Conservation (phyloP, 2,888 invertebrate species). For the Drosophila maculinotata region DNA sequence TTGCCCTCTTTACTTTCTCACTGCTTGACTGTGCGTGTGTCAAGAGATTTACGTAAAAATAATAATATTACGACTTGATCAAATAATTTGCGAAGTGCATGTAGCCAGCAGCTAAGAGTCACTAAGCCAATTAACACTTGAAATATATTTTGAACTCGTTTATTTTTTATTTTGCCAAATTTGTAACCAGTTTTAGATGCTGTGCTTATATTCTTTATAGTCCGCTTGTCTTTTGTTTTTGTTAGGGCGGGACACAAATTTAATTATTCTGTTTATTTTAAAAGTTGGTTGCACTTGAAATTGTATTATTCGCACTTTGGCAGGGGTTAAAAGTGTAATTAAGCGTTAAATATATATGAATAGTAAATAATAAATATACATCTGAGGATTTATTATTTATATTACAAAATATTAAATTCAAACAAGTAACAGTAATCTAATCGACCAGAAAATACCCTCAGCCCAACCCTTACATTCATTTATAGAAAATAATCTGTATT, state of each 20-base stretch:
- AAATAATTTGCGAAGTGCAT: constrained; percentile 29
- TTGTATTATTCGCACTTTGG: background rate
- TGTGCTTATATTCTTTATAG: background rate
- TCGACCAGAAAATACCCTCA: no score
- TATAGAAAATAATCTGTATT: no score
- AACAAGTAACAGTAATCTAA: background rate
- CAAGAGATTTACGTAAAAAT: constrained; percentile 12
- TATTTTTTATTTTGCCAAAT: background rate
- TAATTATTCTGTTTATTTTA: constrained; percentile 36
- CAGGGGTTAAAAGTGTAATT: constrained; percentile 2
- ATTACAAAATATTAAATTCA: background rate
- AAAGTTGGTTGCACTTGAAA: constrained; percentile 26
- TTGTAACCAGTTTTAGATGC: constrained; percentile 56
- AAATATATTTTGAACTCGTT: constrained; percentile 40
- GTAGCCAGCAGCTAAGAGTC: constrained; percentile 66
- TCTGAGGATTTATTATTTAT: background rate
- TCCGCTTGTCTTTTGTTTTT: background rate
- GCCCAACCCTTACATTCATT: no score
- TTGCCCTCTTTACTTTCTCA: constrained; percentile 14
- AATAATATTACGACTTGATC: constrained; percentile 15
- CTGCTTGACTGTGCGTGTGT: constrained; percentile 5
- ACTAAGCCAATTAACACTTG: constrained; percentile 77
- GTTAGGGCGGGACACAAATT: constrained; percentile 4
- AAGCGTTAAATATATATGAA: constrained; percentile 1
- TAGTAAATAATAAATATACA: background rate